Percentiles rank a stretch among this genome's conserved stretches.
Evolutionary conservation across 2,797 vertebrate genomes (phyloP).

Genomic region (Enteromius afrohamiltoni): DNA sequence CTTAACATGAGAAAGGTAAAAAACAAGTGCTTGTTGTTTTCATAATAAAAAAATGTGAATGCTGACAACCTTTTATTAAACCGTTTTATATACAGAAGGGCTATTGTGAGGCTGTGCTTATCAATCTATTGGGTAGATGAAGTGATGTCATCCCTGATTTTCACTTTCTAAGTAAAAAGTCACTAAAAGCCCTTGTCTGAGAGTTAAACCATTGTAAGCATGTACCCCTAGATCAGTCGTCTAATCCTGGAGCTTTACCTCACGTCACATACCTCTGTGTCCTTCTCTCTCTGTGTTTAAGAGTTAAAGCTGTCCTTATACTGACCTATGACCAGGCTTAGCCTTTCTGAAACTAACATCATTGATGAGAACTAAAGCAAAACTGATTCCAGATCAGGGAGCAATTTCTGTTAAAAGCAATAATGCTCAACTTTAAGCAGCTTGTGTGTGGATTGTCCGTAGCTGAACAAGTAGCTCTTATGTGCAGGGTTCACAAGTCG

Average conservation of each 20-base stretch:
- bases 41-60: not conserved
- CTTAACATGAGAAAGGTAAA: not conserved
- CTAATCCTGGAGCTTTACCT: slow-evolving; percentile 46
- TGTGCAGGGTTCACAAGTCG: not conserved
- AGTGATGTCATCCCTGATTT: not conserved
- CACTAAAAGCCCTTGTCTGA: not conserved
- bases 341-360: not conserved
- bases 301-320: slow-evolving; percentile 14
- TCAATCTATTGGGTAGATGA: not conserved
- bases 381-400: slow-evolving; percentile 12
- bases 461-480: not conserved
- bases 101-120: not conserved
- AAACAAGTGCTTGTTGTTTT: no score
- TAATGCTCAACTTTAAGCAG: slow-evolving; percentile 25
- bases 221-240: slow-evolving; percentile 22
- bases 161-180: slow-evolving; percentile 1
- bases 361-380: not conserved
- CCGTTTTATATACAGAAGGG: not conserved
- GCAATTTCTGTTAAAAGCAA: slow-evolving; percentile 20
- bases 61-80: not conserved
- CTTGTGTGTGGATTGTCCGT: slow-evolving; percentile 19
- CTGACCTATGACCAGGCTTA: not conserved
- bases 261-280: slow-evolving; percentile 14
- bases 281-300: slow-evolving; percentile 1
- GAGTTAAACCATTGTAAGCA: slow-evolving; percentile 30